Evolutionary conservation across 2,797 vertebrate genomes (phyloP), one percentile per base, ranked within the genome.

Genomic region (Clamator glandarius): DNA sequence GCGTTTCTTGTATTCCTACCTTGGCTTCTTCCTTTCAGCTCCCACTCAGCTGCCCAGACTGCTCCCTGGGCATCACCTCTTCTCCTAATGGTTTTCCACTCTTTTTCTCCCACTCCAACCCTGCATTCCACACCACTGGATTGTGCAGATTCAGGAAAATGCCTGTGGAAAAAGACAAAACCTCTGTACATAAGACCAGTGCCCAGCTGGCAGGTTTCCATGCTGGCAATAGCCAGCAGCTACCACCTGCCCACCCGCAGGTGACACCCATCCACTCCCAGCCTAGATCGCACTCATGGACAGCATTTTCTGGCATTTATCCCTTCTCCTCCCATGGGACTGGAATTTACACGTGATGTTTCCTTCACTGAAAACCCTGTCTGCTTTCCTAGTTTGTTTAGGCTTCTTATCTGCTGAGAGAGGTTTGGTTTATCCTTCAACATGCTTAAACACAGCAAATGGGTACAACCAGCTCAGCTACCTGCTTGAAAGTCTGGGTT

Each of bases 231-330:
- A 19, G 4, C 33, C 87, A 39, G 33, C 4, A 46, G 62, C 15
- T 46, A 57, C 19, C 66, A 41, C 36, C 5, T 18, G 3, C 18
- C 19, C 64, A 26, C 24, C 19, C 69, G 24, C 24, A 2, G 14
- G 51, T 52, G 66, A n/a, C 15, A 23, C 5, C 39, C 75, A 42
- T 6, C 41, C 13, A 3, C 61, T 89, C 31, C 52, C 50, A 68
- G 57, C 28, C 74, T 5, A 1, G 6, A 35, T 54, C 3, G 75
- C 59, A 4, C 2, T 6, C 54, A 21, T 0, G 2, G 39, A 4
- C 35, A 44, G 52, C 13, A 7, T 64, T 63, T 68, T 29, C 26
- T 25, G 28, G 12, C n/a, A 39, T 39, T 39, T 39, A 39, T 76
- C 62, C n/a, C 41, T 68, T 15, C 36, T 77, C 61, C n/a, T 77